Conservation (phyloP, 1,140 invertebrate genomes). For the Drosophila baimaii region DNA sequence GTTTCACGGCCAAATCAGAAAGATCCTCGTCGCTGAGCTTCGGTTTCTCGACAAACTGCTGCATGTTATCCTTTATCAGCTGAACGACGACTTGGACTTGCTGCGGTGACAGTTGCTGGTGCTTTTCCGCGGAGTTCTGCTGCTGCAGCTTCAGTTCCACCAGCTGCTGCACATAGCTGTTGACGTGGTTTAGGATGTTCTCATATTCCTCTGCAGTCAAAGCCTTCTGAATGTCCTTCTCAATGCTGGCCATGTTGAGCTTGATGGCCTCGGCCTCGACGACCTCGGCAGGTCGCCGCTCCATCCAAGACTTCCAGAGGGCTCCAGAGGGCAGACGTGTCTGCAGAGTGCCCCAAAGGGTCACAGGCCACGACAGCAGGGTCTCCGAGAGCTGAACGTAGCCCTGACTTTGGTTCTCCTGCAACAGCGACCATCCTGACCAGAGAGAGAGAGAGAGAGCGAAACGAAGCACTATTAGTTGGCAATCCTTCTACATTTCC, state of each 20-base stretch:
- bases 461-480: conserved; percentile 60
- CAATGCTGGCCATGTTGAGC: conserved; percentile 58
- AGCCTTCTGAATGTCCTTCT: conserved; percentile 63
- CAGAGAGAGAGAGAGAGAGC: conserved; percentile 1
- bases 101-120: conserved; percentile 54
- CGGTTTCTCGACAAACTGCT: conserved; percentile 24
- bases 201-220: conserved; percentile 77
- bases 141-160: conserved; percentile 71
- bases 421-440: conserved; percentile 70
- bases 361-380: conserved; percentile 61
- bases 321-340: conserved; percentile 23
- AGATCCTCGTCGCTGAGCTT: conserved; percentile 59
- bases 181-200: conserved; percentile 80
- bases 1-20: conserved; percentile 38
- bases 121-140: conserved; percentile 27
- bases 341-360: conserved; percentile 48
- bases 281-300: neutral
- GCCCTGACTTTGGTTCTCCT: conserved; percentile 51
- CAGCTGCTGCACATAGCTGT: conserved; percentile 78
- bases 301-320: conserved; percentile 11
- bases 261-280: conserved; percentile 32
- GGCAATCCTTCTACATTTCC: conserved; percentile 74
- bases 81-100: conserved; percentile 64
- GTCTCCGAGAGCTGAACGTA: conserved; percentile 49
- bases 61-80: conserved; percentile 67